These are phyloP conservation scores for Schlechtendalia chinensis DNA, from an alignment of 1,140 invertebrate species.

Conservation along the genomic window DNA sequence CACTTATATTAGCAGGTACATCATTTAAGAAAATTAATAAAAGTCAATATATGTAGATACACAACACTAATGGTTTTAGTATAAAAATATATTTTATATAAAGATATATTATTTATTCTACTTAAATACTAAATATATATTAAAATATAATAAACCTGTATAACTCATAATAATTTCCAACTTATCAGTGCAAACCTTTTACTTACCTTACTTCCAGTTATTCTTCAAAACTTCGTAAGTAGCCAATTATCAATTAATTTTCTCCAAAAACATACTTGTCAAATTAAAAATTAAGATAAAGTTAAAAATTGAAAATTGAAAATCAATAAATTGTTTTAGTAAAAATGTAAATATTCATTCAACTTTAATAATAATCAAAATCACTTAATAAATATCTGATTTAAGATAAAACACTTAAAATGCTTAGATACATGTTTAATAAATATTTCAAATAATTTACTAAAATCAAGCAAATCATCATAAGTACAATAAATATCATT, in stretches of 20 bases:
- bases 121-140: background rate
- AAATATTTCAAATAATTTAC: too few relatives aligned
- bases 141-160: background rate
- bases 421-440: too few relatives aligned
- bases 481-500: too few relatives aligned
- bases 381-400: too few relatives aligned
- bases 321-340: too few relatives aligned
- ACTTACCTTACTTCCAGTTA: constrained; percentile 23
- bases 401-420: too few relatives aligned
- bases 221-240: constrained; percentile 10
- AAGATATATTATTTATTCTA: background rate
- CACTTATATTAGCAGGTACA: too few relatives aligned
- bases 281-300: background rate
- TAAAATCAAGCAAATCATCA: too few relatives aligned
- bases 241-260: background rate
- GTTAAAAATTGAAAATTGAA: background rate
- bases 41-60: background rate
- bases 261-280: background rate
- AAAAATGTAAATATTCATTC: too few relatives aligned
- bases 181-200: constrained; percentile 7
- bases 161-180: background rate
- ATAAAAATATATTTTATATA: background rate
- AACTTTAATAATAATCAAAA: too few relatives aligned
- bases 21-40: background rate
- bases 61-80: background rate